Evolutionary conservation across 2,113 vertebrate species (phyloP).

Genomic region (Sander lucioperca): DNA sequence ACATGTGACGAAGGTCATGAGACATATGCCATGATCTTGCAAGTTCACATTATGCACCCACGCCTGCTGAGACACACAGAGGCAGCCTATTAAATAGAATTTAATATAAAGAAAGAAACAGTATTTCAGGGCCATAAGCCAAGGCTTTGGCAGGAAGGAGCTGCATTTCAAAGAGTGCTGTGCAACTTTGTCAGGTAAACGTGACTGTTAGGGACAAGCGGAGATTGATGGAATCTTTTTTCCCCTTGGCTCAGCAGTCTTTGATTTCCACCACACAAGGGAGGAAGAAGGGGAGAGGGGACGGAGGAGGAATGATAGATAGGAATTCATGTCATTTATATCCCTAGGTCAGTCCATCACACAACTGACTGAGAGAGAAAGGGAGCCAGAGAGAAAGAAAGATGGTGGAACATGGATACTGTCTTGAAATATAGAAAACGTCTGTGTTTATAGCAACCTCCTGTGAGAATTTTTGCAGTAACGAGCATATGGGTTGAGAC

Average conservation of each 20-base stretch:
- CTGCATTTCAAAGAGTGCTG: constrained; percentile 78
- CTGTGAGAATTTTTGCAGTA: background rate
- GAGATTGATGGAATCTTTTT: constrained; percentile 81
- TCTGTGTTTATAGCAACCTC: constrained; percentile 26
- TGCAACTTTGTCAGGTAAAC: constrained; percentile 81
- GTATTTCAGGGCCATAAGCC: constrained; percentile 77
- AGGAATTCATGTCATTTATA: constrained; percentile 78
- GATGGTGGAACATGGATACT: constrained; percentile 23
- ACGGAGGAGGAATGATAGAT: constrained; percentile 75
- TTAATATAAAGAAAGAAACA: constrained; percentile 78
- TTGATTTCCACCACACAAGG: constrained; percentile 76
- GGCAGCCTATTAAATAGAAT: constrained; percentile 73
- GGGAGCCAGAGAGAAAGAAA: constrained; percentile 37
- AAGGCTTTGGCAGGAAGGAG: constrained; percentile 75
- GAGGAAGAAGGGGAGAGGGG: constrained; percentile 59
- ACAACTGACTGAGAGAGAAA: constrained; percentile 47
- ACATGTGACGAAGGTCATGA: constrained; percentile 72
- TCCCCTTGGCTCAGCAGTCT: constrained; percentile 83
- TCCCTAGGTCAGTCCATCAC: constrained; percentile 74
- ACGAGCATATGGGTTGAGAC: background rate
- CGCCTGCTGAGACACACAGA: constrained; percentile 58
- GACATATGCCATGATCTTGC: constrained; percentile 75
- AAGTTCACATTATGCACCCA: constrained; percentile 57
- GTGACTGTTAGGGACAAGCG: constrained; percentile 79
- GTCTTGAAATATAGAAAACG: constrained; percentile 32